Conservation (phyloP, 1,140 invertebrate genomes). For the Magallana gigas region DNA sequence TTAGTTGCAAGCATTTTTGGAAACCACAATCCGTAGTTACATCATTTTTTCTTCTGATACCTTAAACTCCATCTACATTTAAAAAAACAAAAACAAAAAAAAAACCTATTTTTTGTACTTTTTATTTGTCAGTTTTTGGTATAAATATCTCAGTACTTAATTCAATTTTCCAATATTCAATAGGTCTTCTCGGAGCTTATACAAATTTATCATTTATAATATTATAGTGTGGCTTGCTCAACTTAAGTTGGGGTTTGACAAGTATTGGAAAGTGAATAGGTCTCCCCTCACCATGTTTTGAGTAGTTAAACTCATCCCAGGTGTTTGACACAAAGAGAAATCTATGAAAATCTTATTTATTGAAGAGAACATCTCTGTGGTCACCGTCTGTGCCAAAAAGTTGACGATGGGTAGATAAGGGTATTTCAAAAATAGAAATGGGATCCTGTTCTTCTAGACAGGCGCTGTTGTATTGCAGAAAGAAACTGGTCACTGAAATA, state of each 20-base stretch:
- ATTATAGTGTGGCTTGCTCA: not conserved
- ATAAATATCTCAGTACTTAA: not conserved
- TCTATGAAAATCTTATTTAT: not conserved
- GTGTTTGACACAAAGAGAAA: not conserved
- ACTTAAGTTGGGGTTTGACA: not conserved
- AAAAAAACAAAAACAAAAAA: not conserved
- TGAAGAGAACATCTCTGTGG: not conserved
- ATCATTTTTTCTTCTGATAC: not conserved
- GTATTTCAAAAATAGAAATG: not conserved
- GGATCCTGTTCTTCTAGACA: not conserved
- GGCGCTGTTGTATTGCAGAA: not conserved
- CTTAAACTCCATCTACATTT: not conserved
- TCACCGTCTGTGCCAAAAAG: not conserved
- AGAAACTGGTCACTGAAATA: not conserved
- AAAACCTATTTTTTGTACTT: not conserved
- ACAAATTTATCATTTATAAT: not conserved
- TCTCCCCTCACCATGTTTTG: not conserved
- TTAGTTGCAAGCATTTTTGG: too few species aligned
- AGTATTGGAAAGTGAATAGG: not conserved
- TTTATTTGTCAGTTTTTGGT: not conserved
- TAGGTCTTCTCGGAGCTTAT: not conserved
- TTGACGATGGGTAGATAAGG: not conserved
- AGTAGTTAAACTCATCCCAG: not conserved
- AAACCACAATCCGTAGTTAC: not conserved
- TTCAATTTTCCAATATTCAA: not conserved